Evolutionary conservation across 1,140 invertebrate genomes (phyloP).

Genomic region (Ephestia elutella): DNA sequence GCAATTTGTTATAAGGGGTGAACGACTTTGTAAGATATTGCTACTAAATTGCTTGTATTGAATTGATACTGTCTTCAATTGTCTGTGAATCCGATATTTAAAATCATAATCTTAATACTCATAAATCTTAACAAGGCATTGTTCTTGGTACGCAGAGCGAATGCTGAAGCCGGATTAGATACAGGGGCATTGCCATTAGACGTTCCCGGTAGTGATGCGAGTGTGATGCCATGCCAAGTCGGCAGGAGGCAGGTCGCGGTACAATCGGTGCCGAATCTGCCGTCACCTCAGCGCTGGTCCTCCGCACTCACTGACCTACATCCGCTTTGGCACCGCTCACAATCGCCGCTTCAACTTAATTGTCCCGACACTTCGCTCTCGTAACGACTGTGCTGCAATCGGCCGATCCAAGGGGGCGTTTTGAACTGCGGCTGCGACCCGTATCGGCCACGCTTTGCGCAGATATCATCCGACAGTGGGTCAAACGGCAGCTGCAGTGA

Average conservation of each 20-base stretch:
- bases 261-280: constrained; percentile 28
- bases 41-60: not conserved
- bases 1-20: not conserved
- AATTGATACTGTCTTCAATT: not conserved
- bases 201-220: constrained; percentile 10
- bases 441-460: constrained; percentile 38
- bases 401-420: constrained; percentile 61
- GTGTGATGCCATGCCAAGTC: constrained; percentile 47
- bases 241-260: constrained; percentile 33
- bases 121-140: not conserved
- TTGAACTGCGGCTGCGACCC: constrained; percentile 41
- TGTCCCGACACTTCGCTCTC: constrained; percentile 68
- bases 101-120: not conserved
- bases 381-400: constrained; percentile 70
- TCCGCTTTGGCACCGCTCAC: constrained; percentile 71
- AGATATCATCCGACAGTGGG: constrained; percentile 38
- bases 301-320: constrained; percentile 65
- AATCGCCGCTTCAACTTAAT: constrained; percentile 72
- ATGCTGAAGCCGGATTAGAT: not conserved
- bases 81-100: not conserved
- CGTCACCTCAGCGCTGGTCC: constrained; percentile 54
- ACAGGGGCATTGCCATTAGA: constrained; percentile 2
- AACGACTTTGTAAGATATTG: not conserved
- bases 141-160: not conserved
- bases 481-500: constrained; percentile 41